phyloP scores from a whole-genome alignment of 1,140 invertebrate genomes.

The Neuroterus valhalla region DNA sequence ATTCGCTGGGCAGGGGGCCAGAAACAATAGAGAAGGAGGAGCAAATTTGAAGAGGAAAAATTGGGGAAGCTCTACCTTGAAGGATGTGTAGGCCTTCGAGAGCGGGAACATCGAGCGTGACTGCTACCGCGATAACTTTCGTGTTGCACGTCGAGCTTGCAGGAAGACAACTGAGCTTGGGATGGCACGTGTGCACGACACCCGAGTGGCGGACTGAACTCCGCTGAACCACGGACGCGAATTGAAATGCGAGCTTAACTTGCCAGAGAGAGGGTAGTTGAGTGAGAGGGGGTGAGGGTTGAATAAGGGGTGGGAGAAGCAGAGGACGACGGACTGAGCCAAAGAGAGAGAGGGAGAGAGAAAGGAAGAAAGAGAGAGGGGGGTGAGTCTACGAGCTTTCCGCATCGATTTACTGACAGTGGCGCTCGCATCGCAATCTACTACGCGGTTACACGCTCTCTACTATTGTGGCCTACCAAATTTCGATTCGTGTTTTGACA shows the following conservation, averaged over 20 bases:
- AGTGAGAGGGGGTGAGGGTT: slow-evolving; percentile 47
- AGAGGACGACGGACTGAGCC: slow-evolving; percentile 38
- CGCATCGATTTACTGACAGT: slow-evolving; percentile 59
- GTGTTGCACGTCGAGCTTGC: slow-evolving; percentile 49
- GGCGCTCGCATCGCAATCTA: slow-evolving; percentile 56
- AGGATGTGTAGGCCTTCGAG: slow-evolving; percentile 38
- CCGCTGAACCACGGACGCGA: slow-evolving; percentile 61
- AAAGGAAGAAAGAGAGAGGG: slow-evolving; percentile 43
- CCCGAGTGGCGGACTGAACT: slow-evolving; percentile 70
- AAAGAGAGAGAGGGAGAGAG: slow-evolving; percentile 39
- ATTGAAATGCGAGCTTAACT: slow-evolving; percentile 59
- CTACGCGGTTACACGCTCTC: slow-evolving; percentile 44
- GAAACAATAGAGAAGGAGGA: not conserved
- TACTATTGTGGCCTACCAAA: slow-evolving; percentile 23
- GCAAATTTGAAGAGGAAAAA: slow-evolving; percentile 44
- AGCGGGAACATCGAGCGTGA: slow-evolving; percentile 36
- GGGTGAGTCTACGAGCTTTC: slow-evolving; percentile 48
- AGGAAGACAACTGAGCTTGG: slow-evolving; percentile 42
- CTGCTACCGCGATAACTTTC: slow-evolving; percentile 40
- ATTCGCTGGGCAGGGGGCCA: too few species aligned
- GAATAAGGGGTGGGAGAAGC: slow-evolving; percentile 47
- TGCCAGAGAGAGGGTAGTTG: slow-evolving; percentile 55
- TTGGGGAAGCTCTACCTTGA: slow-evolving; percentile 42
- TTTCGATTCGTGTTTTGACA: slow-evolving; percentile 24
- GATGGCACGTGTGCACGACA: slow-evolving; percentile 63